Base-by-base conservation (phyloP, 2,113 vertebrate genomes). In the Entosphenus tridentatus region DNA sequence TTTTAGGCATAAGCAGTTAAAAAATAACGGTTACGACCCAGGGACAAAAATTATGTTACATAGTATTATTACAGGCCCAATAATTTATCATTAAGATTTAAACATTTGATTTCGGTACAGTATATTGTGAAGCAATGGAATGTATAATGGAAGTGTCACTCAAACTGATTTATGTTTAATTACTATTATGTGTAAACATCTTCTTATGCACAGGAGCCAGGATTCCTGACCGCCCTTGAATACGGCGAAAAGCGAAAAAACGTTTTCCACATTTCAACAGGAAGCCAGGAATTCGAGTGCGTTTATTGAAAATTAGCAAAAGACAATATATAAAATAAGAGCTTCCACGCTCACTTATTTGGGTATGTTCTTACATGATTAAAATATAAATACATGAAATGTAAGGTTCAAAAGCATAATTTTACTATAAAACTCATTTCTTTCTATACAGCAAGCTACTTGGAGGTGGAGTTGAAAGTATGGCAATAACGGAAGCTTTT, bases 401-500 rank as follows among this genome's bases (percentile, higher is more conserved):
- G 8, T 57, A 12, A 56, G 13, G 8, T 8, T 2, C 54, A 16
- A 57, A 57, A 71, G 57, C n/a, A 57, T 71, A 39, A 18, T 54
- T 55, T 62, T 55, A 16, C 21, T 65, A 65, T 65, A 16, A n/a
- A 8, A 11, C 21, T 65, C 21, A 21, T 72, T 16, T 72, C 16
- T 68, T 55, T 74, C 56, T 75, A 55, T 83, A 68, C 75, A 98
- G 92, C 75, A 98, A 98, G 78, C 85, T 96, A 70, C 74, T 96
- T 69, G 92, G 93, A 74, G 93, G 93, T 73, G 93, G 93, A 67
- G 80, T 98, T 71, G 90, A 98, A 81, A 98, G 93, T 72, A 98
- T 98, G 93, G 88, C 92, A 67, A 96, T 98, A 75, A 98, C 93
- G 57, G 93, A 98, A 75, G 88, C 87, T 68, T 98, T 98, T 80